Percentiles rank a stretch among this genome's conserved stretches.
Conservation (phyloP, 1,140 invertebrate species). For the Tetranychus urticae region DNA sequence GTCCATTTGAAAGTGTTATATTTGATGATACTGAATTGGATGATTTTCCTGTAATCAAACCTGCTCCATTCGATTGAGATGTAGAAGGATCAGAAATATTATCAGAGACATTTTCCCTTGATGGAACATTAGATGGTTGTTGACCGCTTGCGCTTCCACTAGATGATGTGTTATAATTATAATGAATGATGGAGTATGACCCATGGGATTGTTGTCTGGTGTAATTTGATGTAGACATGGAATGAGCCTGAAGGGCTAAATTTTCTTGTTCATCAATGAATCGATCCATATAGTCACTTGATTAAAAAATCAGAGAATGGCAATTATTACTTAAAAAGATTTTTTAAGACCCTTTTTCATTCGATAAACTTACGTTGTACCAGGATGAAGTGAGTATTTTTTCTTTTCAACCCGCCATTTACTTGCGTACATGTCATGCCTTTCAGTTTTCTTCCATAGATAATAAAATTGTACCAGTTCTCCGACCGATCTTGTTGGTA, state of each 20-base stretch:
- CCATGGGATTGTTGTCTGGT: not conserved
- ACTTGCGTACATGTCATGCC: constrained; percentile 74
- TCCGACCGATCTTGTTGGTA: constrained; percentile 74
- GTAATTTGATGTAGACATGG: not conserved
- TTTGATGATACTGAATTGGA: not conserved
- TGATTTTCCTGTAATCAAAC: no score
- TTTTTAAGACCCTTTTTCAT: not conserved
- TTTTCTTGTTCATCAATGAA: constrained; percentile 54
- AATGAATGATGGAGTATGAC: not conserved
- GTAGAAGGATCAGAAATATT: not conserved
- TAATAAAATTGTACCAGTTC: constrained; percentile 97
- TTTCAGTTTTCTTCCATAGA: constrained; percentile 93
- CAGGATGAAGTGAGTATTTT: constrained; percentile 60
- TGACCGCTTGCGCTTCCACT: not conserved
- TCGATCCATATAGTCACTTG: constrained; percentile 60
- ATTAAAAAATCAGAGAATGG: not conserved
- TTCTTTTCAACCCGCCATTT: constrained; percentile 57
- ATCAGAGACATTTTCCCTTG: not conserved
- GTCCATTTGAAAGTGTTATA: not conserved
- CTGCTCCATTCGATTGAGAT: no score
- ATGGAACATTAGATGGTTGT: not conserved
- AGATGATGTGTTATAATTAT: not conserved
- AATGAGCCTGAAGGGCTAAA: not conserved
- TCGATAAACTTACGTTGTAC: constrained; percentile 23
- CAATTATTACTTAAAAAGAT: not conserved